Base-by-base conservation (phyloP, 2,888 invertebrate genomes). In the Leptopilina syphax region DNA sequence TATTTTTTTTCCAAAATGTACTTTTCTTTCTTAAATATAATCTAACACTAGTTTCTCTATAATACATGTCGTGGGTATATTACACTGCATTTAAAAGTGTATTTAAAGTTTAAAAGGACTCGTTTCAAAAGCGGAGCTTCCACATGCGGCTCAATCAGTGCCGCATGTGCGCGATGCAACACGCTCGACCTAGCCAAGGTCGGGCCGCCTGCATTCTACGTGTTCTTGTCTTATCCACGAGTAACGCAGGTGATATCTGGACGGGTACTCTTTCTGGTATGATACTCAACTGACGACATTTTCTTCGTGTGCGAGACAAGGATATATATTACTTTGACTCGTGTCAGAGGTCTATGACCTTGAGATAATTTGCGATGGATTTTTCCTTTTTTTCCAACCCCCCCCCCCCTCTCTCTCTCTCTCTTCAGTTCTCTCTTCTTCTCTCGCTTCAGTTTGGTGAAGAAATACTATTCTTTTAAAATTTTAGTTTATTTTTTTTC, bases 151-250 rank as follows among this genome's bases (percentile, higher is more conserved):
- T 90, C 89, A 89, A 90, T 91, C 88, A 89, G 86, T 87, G 86
- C 84, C 85, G 85, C 85, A 85, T 89, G 87, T 80, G 80, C 83
- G 81, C 79, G 82, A 78, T 81, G 79, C 82, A 76, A 87, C 86
- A 88, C 87, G 87, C 87, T 89, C 90, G 91, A 90, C 91, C 91
- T 91, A 90, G 89, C 88, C 91, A 91, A 91, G 91, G 91, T 89
- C 91, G 89, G 80, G 80, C 83, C 83, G 84, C 86, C 86, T 86
- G 86, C 91, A 91, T 91, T 91, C 91, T 90, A 90, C 91, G 84
- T 89, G 90, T 91, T 91, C 90, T 91, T 91, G 88, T 85, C 84
- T 89, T 89, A 88, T 88, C 87, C 85, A 86, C 82, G 83, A 67
- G 81, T 83, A 81, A 83, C 83, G 85, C 86, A 85, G 85, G 86